These are phyloP conservation scores for Tachycineta bicolor DNA, from an alignment of 2,113 vertebrate genomes.

Conservation along the genomic window DNA sequence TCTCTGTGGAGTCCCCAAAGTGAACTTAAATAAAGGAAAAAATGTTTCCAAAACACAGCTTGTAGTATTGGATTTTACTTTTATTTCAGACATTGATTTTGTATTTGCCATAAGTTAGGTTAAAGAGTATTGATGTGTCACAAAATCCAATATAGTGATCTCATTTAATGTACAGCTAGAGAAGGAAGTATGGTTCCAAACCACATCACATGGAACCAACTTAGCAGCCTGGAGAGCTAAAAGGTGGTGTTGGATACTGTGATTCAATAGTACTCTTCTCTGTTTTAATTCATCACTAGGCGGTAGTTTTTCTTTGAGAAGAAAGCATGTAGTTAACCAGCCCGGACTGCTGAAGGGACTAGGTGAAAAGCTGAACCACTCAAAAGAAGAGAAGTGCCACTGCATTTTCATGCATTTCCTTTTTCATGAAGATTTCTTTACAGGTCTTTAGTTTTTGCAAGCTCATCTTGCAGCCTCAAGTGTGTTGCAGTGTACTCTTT, in stretches of 20 bases:
- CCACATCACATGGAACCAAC: background rate
- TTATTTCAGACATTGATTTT: background rate
- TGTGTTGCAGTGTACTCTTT: background rate
- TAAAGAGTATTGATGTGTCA: background rate
- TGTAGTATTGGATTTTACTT: background rate
- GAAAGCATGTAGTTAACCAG: background rate
- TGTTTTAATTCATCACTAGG: background rate
- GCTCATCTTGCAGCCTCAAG: background rate
- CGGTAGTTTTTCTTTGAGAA: background rate
- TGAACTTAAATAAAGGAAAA: background rate
- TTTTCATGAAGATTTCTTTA: background rate
- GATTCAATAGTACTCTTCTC: background rate
- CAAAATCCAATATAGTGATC: background rate
- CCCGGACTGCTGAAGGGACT: background rate
- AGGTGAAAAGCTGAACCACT: background rate
- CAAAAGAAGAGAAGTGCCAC: background rate
- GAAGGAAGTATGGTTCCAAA: background rate
- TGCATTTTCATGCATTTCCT: background rate
- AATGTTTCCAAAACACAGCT: background rate
- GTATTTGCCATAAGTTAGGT: background rate
- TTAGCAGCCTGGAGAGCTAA: background rate
- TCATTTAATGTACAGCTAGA: background rate
- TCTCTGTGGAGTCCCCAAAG: background rate
- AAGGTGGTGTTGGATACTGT: background rate
- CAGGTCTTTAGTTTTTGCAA: background rate